phyloP scores from a whole-genome alignment of 2,888 invertebrate species.

The Lasioglossum figueresi region DNA sequence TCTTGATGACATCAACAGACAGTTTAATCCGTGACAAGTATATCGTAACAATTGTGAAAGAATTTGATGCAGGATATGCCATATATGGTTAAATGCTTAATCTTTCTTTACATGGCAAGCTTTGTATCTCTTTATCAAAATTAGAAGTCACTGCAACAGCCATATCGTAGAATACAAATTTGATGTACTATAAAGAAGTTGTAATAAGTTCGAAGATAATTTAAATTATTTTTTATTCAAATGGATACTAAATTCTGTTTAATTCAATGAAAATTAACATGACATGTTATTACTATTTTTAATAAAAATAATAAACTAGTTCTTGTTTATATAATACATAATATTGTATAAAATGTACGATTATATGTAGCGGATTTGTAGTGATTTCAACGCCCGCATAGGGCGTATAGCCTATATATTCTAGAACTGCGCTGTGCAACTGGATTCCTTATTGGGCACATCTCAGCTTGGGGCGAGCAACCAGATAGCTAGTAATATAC shows the following conservation, averaged over 20 bases:
- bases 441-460: neutral
- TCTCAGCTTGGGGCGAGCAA: neutral
- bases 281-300: neutral
- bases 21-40: constrained; percentile 29
- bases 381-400: constrained; percentile 26
- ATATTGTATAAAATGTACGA: neutral
- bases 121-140: neutral
- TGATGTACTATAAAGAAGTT: neutral
- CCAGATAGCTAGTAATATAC: neutral
- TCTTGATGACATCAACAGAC: constrained; percentile 8
- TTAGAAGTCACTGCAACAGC: neutral
- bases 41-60: neutral
- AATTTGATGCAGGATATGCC: neutral
- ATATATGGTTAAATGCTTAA: neutral
- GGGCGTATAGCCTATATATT: neutral
- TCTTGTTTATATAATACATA: neutral
- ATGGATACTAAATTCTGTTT: neutral
- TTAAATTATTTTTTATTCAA: neutral
- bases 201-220: neutral
- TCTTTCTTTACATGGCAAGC: neutral
- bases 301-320: neutral
- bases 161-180: neutral
- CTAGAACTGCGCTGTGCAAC: no score
- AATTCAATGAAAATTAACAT: neutral
- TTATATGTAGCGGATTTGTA: neutral